phyloP scores from a whole-genome alignment of 2,113 vertebrate species.

The Reinhardtius hippoglossoides region DNA sequence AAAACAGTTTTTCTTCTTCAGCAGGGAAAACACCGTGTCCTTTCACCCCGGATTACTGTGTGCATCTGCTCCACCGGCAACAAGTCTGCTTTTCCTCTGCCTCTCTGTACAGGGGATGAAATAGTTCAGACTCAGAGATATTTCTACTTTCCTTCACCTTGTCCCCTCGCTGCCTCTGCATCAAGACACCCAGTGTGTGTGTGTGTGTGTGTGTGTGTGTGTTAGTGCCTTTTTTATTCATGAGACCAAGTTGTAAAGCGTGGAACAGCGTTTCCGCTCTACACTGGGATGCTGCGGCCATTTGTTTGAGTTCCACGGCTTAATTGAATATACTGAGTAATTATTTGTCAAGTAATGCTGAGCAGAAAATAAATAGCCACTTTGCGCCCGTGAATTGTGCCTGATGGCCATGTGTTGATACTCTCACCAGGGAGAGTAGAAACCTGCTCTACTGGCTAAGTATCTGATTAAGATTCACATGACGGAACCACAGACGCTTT shows the following conservation, averaged over 20 bases:
- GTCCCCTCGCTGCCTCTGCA: slow-evolving; percentile 54
- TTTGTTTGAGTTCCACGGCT: slow-evolving; percentile 64
- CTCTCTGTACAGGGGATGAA: slow-evolving; percentile 52
- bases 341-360: slow-evolving; percentile 81
- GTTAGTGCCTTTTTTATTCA: slow-evolving; percentile 55
- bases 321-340: slow-evolving; percentile 81
- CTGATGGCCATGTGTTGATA: slow-evolving; percentile 81
- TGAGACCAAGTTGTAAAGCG: slow-evolving; percentile 54
- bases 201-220: slow-evolving; percentile 19
- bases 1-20: slow-evolving; percentile 72
- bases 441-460: slow-evolving; percentile 77
- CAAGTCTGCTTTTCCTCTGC: slow-evolving; percentile 62
- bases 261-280: slow-evolving; percentile 59
- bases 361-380: slow-evolving; percentile 81
- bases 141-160: slow-evolving; percentile 70
- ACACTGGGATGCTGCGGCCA: slow-evolving; percentile 54
- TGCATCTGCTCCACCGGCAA: slow-evolving; percentile 73
- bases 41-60: slow-evolving; percentile 73
- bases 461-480: slow-evolving; percentile 81
- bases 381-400: slow-evolving; percentile 74
- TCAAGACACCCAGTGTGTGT: slow-evolving; percentile 51
- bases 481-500: slow-evolving; percentile 73
- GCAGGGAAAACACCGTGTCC: slow-evolving; percentile 67
- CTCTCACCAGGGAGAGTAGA: slow-evolving; percentile 75
- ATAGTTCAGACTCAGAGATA: slow-evolving; percentile 66